Base-by-base conservation (phyloP, 2,888 invertebrate genomes). In the Scaeva pyrastri region DNA sequence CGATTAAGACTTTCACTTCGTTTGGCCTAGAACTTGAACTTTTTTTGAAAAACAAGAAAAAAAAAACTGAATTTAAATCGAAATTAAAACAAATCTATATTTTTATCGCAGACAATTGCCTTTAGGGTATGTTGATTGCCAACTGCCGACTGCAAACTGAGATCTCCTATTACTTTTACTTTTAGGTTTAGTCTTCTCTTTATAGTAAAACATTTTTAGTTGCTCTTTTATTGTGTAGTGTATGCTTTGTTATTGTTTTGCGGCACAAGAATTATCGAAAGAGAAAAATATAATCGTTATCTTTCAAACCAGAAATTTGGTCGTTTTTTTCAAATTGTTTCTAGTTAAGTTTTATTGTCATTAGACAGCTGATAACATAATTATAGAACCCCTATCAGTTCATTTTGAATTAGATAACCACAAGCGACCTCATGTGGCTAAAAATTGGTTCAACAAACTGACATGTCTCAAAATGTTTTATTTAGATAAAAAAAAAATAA, bases 151-250 rank as follows among this genome's bases (percentile, higher is more conserved):
- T 39, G 41, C 41, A n/a, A 23, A 52, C 52, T 60, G 70, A 62
- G 41, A 62, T 68, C 66, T 50, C 52, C 66, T 77, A 55, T 77
- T 68, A 73, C 82, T 83, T 31, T 77, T 39, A 55, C 39, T 82
- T 36, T 23, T 23, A 23, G 5, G 23, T 43, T 1, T 21, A 21
- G 39, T 60, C 19, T 73, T 77, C 82, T 77, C 68, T 78, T 73
- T 77, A 41, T 31, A 78, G 72, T 62, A 56, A 62, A 60, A 73
- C 2, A 14, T 16, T 43, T 58, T 58, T 82, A 43, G 68, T 52
- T 55, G 45, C 82, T 83, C 77, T 83, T 73, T 64, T 41, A 60
- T 14, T 60, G 77, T 52, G 48, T 64, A 14, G 16, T 31, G 19
- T 4, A 16, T 71, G 11, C 64, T 14, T 55, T 16, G 39, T 52